Evolutionary conservation across 2,797 vertebrate genomes (phyloP), one percentile per base, ranked within the genome.

Genomic region (Setipinna tenuifilis): DNA sequence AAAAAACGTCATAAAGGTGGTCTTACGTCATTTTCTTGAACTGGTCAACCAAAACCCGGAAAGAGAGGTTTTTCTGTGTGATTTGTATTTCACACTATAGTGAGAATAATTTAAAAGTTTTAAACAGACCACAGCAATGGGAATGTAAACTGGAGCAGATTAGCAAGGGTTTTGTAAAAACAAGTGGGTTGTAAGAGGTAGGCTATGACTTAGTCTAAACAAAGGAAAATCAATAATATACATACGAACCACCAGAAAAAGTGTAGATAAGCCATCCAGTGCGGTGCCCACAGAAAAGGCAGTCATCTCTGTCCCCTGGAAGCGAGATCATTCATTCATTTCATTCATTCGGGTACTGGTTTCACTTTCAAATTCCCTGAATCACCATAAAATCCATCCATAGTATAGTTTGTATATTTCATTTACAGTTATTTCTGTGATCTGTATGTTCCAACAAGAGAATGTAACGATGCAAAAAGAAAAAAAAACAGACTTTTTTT

Each of bases 1-100:
- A 61, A 58, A 90, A 91, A 91, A 89, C 91, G 89, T 91, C 91
- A 91, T 82, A 83, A 91, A 88, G 86, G 68, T 54, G 48, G 68
- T 78, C 35, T 78, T 21, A 78, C 71, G 71, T 78, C 71, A 78
- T 78, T 12, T 35, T 44, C 71, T 78, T 78, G 6, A 44, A 65
- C 44, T 44, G 7, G 35, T 44, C 17, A 44, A 44, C 21, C 17
- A 19, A 35, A 21, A 44, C 17, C 10, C 28, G 12, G 25, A 78
- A 9, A 78, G 35, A 44, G 35, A 21, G 21, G 50, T 54, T 54
- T 54, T 3, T 78, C 44, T 35, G 6, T 41, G 41, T 44, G 31
- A 78, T 19, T 78, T 41, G 14, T 78, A 21, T 19, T 41, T 21
- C 17, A 75, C 16, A 44, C 14, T 17, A 78, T 78, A 21, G 35